These are phyloP conservation scores for Philotrypesis tridentata DNA, from an alignment of 1,140 invertebrate species.

Conservation along the genomic window DNA sequence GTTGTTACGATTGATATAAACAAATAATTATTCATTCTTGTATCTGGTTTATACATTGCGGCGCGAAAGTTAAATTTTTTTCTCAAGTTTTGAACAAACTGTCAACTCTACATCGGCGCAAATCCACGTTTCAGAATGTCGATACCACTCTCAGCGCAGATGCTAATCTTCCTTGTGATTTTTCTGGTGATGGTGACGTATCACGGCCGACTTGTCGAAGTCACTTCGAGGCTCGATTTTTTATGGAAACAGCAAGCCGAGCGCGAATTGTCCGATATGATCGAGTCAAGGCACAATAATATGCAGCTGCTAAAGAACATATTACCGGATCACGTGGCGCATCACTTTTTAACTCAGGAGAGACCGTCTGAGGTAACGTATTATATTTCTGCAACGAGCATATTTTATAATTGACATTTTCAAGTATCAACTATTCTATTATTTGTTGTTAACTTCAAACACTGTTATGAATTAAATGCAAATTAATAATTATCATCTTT, in stretches of 20 bases:
- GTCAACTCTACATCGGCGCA: no score
- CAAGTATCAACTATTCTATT: no score
- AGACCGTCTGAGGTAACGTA: conserved; percentile 80
- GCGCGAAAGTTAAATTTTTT: no score
- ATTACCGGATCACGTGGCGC: conserved; percentile 95
- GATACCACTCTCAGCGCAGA: conserved; percentile 83
- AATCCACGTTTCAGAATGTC: conserved; percentile 62
- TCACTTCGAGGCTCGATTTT: conserved; percentile 93
- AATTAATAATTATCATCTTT: no score
- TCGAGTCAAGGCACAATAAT: conserved; percentile 89
- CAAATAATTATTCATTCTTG: no score
- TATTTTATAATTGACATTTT: no score
- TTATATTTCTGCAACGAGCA: no score
- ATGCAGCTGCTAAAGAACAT: conserved; percentile 93
- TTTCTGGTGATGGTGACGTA: conserved; percentile 92
- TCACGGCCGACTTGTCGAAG: conserved; percentile 92
- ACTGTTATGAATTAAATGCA: no score
- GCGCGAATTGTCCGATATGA: conserved; percentile 92
- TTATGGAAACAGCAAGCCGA: conserved; percentile 96
- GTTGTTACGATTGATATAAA: no score
- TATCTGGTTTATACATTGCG: no score
- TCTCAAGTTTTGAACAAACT: no score
- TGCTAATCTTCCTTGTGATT: conserved; percentile 86
- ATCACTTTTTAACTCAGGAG: conserved; percentile 90
- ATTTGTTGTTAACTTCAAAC: no score